Base-by-base conservation (phyloP, 2,797 vertebrate species). In the Premnoplex brunnescens region DNA sequence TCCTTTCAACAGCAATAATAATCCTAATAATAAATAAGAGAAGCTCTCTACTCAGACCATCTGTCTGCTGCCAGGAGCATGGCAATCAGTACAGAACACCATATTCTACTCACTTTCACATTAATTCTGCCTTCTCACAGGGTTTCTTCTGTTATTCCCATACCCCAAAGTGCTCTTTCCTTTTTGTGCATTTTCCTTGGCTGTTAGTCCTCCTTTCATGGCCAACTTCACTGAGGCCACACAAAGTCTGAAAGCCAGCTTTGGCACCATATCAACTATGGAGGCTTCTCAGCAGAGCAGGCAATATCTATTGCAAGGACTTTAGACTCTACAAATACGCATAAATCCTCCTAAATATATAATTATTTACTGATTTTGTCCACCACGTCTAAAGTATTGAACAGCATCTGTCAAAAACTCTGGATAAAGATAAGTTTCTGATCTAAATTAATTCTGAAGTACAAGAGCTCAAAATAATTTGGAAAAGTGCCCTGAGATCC, bases 141-240 rank as follows among this genome's bases (percentile, higher is more conserved):
- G 12, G 17, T 76, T 82, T 55, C 63, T 86, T 73, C 3, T 39
- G 28, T 44, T 73, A 39, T 88, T 86, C 51, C 71, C 48, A 48
- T 52, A 66, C 6, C 21, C 60, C 44, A 52, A 63, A 91, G 9
- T 30, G 16, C 26, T 75, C 49, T 72, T 44, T 84, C 26, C 58
- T 74, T 91, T 92, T 91, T 87, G 80, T 89, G 41, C 13, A 3
- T 55, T 44, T 76, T 84, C 63, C 60, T 89, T 95, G 92, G 92
- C 88, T 84, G 63, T 64, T 44, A 39, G 62, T 85, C 43, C 41
- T 79, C 51, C 39, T 75, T 7, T 48, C 1, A 0, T 20, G 55
- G 56, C 93, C 76, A 86, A 3, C 21, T 85, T 93, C 59, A 36
- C 27, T 22, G 28, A 55, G 62, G 85, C 49, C 80, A 69, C 51